These are phyloP conservation scores for Bambusicola thoracicus DNA, from an alignment of 2,113 vertebrate species.

Conservation along the genomic window DNA sequence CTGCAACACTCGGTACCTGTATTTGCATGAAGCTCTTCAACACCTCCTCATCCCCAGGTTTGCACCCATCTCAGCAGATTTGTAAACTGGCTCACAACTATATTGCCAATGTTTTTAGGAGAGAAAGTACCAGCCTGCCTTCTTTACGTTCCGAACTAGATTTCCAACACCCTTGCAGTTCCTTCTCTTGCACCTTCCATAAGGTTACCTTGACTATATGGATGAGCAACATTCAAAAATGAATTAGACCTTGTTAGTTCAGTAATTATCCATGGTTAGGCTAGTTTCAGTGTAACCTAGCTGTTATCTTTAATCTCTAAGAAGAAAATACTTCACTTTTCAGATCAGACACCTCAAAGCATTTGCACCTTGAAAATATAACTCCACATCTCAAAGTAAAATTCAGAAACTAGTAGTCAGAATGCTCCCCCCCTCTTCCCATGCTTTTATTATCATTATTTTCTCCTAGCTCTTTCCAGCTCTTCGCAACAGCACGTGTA, in stretches of 20 bases:
- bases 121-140: not conserved
- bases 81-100: not conserved
- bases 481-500: not conserved
- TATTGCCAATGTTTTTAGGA: fast-evolving
- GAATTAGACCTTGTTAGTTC: not conserved
- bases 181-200: not conserved
- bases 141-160: not conserved
- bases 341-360: not conserved
- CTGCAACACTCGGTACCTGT: not conserved
- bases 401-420: not conserved
- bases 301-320: not conserved
- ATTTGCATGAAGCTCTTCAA: not conserved
- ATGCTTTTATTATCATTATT: not conserved
- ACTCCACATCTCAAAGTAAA: not conserved
- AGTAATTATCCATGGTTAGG: not conserved
- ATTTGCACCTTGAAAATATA: not conserved
- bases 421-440: fast-evolving
- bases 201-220: not conserved
- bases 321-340: not conserved
- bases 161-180: not conserved
- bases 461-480: not conserved
- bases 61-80: fast-evolving
- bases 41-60: not conserved
- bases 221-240: not conserved
- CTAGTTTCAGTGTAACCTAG: not conserved